These are phyloP conservation scores for Phalacrocorax pelagicus DNA, from an alignment of 2,113 vertebrate species.

Conservation along the genomic window DNA sequence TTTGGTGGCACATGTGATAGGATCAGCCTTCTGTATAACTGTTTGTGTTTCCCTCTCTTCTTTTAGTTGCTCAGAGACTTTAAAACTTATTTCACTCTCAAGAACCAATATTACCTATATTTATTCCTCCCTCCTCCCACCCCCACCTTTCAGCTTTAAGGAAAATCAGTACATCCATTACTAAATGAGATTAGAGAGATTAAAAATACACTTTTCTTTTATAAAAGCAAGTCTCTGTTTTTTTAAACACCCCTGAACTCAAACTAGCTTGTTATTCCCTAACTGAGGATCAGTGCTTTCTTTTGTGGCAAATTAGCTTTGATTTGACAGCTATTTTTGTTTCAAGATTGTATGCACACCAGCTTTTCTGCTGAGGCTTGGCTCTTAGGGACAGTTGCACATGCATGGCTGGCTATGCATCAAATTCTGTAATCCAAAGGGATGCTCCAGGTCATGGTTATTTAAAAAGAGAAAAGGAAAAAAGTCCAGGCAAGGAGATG, in stretches of 20 bases:
- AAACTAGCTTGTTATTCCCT: not conserved
- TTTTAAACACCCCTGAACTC: not conserved
- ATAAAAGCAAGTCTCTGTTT: not conserved
- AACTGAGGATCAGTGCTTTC: not conserved
- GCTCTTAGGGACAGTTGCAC: constrained; percentile 51
- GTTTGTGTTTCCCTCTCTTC: not conserved
- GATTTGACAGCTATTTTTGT: constrained; percentile 55
- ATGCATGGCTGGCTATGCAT: constrained; percentile 53
- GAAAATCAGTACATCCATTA: not conserved
- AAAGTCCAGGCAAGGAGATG: not conserved
- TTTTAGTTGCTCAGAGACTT: not conserved
- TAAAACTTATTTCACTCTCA: not conserved
- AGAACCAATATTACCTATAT: not conserved
- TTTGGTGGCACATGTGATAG: not conserved
- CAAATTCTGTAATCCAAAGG: constrained; percentile 43
- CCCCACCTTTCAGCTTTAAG: not conserved
- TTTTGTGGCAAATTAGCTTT: constrained; percentile 43
- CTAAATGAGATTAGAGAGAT: not conserved
- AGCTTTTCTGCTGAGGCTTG: constrained; percentile 29
- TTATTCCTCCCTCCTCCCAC: not conserved
- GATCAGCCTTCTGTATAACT: not conserved
- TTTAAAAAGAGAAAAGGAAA: not conserved
- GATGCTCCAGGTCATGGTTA: constrained; percentile 5
- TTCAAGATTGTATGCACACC: constrained; percentile 38
- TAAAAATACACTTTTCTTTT: not conserved